A percentile compares a stretch with the other conserved stretches of the same genome.
These are phyloP conservation scores for Corythornis cristatus DNA, from an alignment of 2,113 vertebrate species.

Conservation along the genomic window DNA sequence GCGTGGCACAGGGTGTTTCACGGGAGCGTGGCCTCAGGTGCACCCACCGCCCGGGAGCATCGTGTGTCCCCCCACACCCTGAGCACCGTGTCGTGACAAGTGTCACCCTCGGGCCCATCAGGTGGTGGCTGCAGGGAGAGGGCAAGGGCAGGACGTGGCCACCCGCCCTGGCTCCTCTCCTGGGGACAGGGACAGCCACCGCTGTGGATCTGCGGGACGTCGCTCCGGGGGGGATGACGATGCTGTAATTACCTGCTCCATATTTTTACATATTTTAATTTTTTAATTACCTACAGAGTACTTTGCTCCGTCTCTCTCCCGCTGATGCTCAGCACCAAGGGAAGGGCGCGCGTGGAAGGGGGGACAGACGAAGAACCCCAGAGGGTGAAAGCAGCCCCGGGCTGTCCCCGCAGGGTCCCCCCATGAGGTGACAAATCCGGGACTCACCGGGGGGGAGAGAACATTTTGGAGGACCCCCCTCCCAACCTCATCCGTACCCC, in stretches of 20 bases:
- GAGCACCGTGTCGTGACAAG: background rate
- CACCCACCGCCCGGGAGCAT: fast-evolving
- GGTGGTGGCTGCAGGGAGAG: background rate
- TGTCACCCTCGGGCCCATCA: fast-evolving
- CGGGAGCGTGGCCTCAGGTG: background rate
- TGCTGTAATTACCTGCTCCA: background rate
- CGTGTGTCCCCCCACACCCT: background rate
- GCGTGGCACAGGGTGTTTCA: background rate
- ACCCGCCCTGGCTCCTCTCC: background rate
- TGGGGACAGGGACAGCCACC: background rate
- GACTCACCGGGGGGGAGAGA: background rate
- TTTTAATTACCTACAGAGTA: background rate
- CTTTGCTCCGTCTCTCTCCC: background rate
- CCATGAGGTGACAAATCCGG: background rate
- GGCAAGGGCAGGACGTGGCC: background rate
- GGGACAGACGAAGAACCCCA: background rate
- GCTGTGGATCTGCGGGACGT: background rate
- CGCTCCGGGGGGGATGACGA: background rate
- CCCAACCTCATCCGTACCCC: background rate
- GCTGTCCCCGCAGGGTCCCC: background rate
- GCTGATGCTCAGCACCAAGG: background rate
- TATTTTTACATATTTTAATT: background rate
- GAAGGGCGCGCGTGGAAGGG: no score
- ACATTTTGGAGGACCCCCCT: background rate
- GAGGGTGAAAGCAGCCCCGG: background rate